Base-by-base conservation (phyloP, 2,888 invertebrate genomes). In the Limnephilus auricula region DNA sequence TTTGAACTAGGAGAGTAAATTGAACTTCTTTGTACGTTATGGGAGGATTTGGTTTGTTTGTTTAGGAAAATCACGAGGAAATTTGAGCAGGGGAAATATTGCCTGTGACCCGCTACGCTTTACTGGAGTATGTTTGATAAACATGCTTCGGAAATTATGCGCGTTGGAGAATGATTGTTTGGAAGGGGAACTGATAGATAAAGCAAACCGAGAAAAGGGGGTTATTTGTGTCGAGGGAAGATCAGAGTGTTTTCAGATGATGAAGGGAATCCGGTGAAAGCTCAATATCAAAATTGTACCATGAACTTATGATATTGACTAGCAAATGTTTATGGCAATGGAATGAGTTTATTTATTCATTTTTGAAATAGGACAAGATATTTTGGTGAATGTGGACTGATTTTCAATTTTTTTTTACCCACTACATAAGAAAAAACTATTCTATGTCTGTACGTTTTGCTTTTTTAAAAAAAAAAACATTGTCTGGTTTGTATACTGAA, bases 31-130 rank as follows among this genome's bases (percentile, higher is more conserved):
- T 31, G 65, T 65, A 25, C 15, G 86, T 65, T 45, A 86, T 86
- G 32, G 86, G 34, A 50, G 65, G 86, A 86, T 86, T 65, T 50
- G 50, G 31, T 45, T 30, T 65, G 86, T 50, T 86, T 86, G 50
- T 50, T 86, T 86, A 86, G 86, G 86, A 86, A 86, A 86, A 86
- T 86, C 65, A 85, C 40, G 30, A 37, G 84, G 84, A 85, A 85
- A 40, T 85, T 30, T 37, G 84, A 37, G 40, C 37, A 30, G 15
- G 84, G 84, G 30, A 30, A 65, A 86, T 65, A 86, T 32, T 86
- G 34, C n/a, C 37, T 50, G 65, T 86, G 86, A 65, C 50, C 50
- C 5, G 50, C 45, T 30, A 50, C 15, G 31, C 65, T 65, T 65
- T 65, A 10, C 34, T 65, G 34, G 50, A 86, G 86, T 86, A 65